Conservation (phyloP, 2,113 vertebrate genomes). For the Anseranas semipalmata region DNA sequence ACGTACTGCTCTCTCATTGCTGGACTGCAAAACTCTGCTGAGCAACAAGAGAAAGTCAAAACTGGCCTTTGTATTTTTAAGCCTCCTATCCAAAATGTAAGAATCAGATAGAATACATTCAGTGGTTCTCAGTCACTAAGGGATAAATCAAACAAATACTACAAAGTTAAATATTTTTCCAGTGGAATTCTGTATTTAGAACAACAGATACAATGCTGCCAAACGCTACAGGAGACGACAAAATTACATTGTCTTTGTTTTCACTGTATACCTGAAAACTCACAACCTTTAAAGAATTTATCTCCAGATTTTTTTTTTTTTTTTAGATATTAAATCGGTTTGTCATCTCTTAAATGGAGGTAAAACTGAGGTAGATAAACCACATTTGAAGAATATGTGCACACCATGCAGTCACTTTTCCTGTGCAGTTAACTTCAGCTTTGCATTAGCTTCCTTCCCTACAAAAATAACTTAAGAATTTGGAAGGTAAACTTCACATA, state of each 20-base stretch:
- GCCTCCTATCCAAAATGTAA: neutral
- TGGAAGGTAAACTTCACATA: neutral
- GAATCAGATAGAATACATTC: neutral
- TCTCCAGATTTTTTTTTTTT: neutral
- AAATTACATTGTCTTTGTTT: neutral
- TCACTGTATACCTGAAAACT: neutral
- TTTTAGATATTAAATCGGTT: neutral
- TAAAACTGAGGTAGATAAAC: neutral
- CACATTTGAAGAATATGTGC: neutral
- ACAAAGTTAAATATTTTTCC: neutral
- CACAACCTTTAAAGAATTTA: neutral
- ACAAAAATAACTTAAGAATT: neutral
- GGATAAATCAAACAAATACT: neutral
- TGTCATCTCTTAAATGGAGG: neutral
- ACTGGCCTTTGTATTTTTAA: neutral
- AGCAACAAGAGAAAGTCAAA: neutral
- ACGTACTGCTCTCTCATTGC: neutral
- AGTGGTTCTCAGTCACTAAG: neutral
- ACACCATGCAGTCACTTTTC: neutral
- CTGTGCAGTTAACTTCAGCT: rapidly evolving
- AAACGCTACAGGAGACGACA: neutral
- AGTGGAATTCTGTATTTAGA: neutral
- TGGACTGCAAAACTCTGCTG: neutral
- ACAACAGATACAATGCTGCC: neutral
- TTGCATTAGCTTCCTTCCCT: neutral